Conservation (phyloP, 2,113 vertebrate genomes). For the Pteruthius melanotis region DNA sequence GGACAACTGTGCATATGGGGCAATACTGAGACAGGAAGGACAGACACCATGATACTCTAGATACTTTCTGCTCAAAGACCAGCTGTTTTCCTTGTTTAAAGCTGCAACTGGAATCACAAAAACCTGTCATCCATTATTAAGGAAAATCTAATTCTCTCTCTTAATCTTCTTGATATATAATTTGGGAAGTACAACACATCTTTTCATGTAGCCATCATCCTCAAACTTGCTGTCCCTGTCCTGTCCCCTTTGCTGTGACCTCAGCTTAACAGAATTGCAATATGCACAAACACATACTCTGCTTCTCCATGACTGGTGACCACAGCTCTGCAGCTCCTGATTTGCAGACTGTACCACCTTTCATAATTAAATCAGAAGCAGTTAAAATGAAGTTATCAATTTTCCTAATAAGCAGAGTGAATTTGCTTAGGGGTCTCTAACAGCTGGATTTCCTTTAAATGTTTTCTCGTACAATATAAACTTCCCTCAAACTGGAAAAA, state of each 20-base stretch:
- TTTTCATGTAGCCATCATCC: neutral
- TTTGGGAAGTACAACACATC: neutral
- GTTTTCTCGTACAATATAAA: neutral
- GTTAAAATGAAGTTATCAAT: neutral
- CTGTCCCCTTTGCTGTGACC: neutral
- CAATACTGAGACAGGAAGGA: neutral
- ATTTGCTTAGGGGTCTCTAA: neutral
- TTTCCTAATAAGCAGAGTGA: neutral
- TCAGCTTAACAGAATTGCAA: neutral
- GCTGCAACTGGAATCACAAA: neutral
- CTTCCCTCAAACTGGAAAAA: neutral
- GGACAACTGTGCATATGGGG: neutral
- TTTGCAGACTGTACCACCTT: neutral
- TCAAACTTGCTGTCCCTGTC: neutral
- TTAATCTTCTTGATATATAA: neutral
- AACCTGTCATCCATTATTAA: neutral
- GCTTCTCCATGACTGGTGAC: neutral
- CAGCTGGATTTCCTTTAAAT: neutral
- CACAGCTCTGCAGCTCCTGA: neutral
- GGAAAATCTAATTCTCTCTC: neutral
- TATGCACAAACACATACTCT: neutral
- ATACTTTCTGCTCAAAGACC: neutral
- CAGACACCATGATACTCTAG: neutral
- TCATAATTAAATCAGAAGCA: neutral
- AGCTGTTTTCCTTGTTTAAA: neutral